phyloP scores from a whole-genome alignment of 2,113 vertebrate species.

The Axis porcinus region DNA sequence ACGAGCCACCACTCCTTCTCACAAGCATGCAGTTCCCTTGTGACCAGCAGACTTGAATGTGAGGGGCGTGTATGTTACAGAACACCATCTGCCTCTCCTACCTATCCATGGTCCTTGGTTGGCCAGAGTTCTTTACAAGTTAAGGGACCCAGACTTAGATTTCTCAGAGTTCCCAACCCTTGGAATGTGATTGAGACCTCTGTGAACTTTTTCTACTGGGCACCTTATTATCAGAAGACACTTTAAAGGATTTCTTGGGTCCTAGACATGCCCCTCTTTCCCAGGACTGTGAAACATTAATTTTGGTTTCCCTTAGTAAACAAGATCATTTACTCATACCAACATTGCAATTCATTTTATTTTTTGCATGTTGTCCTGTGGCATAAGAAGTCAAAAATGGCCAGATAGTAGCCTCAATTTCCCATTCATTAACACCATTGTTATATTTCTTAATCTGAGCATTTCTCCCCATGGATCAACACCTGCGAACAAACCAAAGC shows the following conservation, averaged over 20 bases:
- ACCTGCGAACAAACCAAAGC: not conserved
- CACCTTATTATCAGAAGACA: not conserved
- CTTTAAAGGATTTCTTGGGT: not conserved
- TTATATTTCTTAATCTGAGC: not conserved
- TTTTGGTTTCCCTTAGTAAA: not conserved
- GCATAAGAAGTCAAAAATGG: not conserved
- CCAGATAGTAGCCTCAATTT: not conserved
- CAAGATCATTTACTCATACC: not conserved
- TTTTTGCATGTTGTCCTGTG: not conserved
- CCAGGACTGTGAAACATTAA: not conserved
- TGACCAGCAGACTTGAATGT: not conserved
- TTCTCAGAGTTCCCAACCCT: not conserved
- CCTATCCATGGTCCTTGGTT: not conserved
- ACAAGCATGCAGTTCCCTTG: not conserved
- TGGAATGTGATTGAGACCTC: not conserved
- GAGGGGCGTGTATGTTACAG: fast-evolving
- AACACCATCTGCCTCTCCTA: fast-evolving
- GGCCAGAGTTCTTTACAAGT: not conserved
- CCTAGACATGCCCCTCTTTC: not conserved
- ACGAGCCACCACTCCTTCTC: not conserved
- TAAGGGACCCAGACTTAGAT: not conserved
- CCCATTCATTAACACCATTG: fast-evolving
- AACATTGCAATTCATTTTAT: not conserved
- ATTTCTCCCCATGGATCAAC: not conserved
- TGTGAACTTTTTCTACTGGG: not conserved